Evolutionary conservation across 2,113 vertebrate genomes (phyloP).

Genomic region (Ahaetulla prasina): DNA sequence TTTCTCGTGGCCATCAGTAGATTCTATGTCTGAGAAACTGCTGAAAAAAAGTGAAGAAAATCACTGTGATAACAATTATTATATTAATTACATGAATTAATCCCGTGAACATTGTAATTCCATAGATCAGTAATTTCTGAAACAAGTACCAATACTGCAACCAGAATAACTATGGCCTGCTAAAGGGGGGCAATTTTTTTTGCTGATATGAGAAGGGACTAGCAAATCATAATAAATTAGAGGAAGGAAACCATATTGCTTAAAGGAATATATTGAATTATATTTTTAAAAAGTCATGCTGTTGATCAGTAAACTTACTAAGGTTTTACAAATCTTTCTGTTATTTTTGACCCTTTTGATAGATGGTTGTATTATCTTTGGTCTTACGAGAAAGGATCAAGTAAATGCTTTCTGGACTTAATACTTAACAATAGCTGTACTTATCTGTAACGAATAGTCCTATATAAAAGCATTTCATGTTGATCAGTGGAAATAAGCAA

Average conservation of each 20-base stretch:
- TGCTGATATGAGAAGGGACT: background rate
- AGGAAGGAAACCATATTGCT: background rate
- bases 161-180: background rate
- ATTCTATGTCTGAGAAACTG: background rate
- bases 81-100: background rate
- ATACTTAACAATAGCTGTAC: background rate
- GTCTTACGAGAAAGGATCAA: background rate
- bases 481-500: background rate
- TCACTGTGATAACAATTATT: background rate
- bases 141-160: background rate
- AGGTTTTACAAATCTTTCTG: background rate
- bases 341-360: background rate
- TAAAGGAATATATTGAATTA: background rate
- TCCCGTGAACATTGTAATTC: background rate
- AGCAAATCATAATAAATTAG: background rate
- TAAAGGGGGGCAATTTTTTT: background rate
- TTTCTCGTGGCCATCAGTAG: background rate
- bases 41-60: background rate
- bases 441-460: background rate
- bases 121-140: background rate
- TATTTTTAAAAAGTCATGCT: background rate
- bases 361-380: background rate
- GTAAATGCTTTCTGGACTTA: background rate
- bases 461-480: background rate
- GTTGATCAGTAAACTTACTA: background rate